Evolutionary conservation across 2,797 vertebrate genomes (phyloP).

Genomic region (Muscicapa striata): DNA sequence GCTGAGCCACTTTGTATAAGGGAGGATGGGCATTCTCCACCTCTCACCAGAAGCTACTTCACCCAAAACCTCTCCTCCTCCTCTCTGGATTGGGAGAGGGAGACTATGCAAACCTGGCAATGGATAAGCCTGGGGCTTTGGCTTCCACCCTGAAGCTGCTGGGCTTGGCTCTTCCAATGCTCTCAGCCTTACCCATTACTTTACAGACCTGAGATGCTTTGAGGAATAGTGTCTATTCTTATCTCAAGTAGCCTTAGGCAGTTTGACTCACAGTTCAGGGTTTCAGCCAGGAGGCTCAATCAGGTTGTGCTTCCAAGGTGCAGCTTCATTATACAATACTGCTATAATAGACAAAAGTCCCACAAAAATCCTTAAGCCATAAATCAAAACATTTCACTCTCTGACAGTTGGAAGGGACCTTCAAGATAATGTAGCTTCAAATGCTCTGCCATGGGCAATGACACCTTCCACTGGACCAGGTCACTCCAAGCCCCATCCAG

Average conservation of each 20-base stretch:
- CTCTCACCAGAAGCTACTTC: neutral
- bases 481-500: neutral
- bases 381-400: neutral
- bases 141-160: neutral
- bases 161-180: neutral
- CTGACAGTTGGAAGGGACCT: neutral
- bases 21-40: accelerated
- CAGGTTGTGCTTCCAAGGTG: accelerated
- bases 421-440: neutral
- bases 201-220: neutral
- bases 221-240: neutral
- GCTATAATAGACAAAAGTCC: neutral
- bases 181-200: neutral
- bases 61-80: neutral
- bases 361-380: neutral
- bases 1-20: neutral
- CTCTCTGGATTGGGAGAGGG: accelerated
- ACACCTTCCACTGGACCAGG: neutral
- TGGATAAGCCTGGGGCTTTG: neutral
- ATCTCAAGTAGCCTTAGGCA: accelerated
- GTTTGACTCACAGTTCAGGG: neutral
- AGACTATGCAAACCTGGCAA: neutral
- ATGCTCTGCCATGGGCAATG: neutral
- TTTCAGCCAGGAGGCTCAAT: neutral
- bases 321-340: neutral